Evolutionary conservation across 1,140 invertebrate species (phyloP).

Genomic region (Drosophila albomicans): DNA sequence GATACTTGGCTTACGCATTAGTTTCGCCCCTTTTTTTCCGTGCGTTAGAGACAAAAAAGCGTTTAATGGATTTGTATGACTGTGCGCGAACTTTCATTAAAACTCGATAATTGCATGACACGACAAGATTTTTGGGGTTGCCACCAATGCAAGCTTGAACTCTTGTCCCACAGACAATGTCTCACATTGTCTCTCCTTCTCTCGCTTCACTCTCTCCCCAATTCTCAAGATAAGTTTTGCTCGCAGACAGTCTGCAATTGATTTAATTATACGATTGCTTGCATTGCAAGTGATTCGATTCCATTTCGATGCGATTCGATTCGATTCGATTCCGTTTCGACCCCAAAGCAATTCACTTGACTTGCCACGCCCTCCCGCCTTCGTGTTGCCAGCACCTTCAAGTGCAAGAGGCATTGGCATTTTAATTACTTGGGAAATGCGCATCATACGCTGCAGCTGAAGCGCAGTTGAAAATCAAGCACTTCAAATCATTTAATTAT

Average conservation of each 20-base stretch:
- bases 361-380: constrained; percentile 12
- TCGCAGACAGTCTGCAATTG: constrained; percentile 39
- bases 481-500: constrained; percentile 35
- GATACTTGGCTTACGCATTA: constrained; percentile 20
- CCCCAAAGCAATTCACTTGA: constrained; percentile 29
- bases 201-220: neutral
- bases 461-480: constrained; percentile 28
- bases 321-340: constrained; percentile 12
- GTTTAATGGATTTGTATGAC: constrained; percentile 67
- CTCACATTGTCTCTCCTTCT: neutral
- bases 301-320: constrained; percentile 28
- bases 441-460: constrained; percentile 9
- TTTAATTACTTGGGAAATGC: constrained; percentile 38
- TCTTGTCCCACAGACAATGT: constrained; percentile 25
- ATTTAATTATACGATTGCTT: constrained; percentile 51
- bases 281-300: constrained; percentile 43
- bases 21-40: neutral
- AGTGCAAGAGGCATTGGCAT: constrained; percentile 13
- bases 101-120: constrained; percentile 81
- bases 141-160: constrained; percentile 17
- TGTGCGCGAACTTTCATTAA: constrained; percentile 78
- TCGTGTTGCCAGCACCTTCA: neutral
- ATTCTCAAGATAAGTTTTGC: too few relatives aligned
- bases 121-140: constrained; percentile 59
- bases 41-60: constrained; percentile 6